Conservation (phyloP, 2,888 invertebrate genomes). For the Scelioninae gen. 1 region DNA sequence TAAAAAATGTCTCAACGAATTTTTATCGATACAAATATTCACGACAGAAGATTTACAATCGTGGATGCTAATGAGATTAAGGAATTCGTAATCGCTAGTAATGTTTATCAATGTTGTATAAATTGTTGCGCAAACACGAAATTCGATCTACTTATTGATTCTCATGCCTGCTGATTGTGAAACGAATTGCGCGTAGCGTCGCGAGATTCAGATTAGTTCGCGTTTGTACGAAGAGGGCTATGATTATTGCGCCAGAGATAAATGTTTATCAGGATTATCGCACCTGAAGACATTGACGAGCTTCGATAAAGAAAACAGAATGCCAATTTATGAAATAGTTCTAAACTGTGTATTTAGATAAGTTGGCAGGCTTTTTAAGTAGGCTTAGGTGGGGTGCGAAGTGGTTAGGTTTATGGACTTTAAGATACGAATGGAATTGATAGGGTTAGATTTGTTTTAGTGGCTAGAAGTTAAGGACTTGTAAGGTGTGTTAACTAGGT, state of each 20-base stretch:
- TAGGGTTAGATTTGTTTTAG: conserved; percentile 11
- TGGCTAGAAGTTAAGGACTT: conserved; percentile 2
- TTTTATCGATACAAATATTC: not conserved
- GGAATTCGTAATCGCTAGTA: conserved; percentile 24
- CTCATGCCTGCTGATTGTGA: not conserved
- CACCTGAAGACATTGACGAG: conserved; percentile 35
- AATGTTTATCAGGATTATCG: conserved; percentile 49
- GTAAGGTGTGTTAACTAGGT: conserved; percentile 26
- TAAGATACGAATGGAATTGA: conserved; percentile 24
- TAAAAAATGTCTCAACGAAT: not conserved
- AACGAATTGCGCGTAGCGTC: conserved; percentile 6
- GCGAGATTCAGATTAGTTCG: conserved; percentile 17
- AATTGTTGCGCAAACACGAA: conserved; percentile 2
- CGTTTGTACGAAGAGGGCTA: conserved; percentile 12
- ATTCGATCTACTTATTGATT: conserved; percentile 40
- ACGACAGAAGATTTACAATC: not conserved
- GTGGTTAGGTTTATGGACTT: conserved; percentile 24
- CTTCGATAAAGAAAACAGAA: conserved; percentile 27
- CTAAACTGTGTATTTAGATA: conserved; percentile 35
- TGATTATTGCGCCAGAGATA: conserved; percentile 28
- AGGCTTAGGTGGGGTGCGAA: conserved; percentile 9
- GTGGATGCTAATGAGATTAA: conserved; percentile 35
- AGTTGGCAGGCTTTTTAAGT: conserved; percentile 8
- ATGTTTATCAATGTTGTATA: conserved; percentile 10
- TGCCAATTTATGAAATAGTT: conserved; percentile 31